phyloP scores from a whole-genome alignment of 30 jellyfish, hydroid and myxozoan species.

The Phacellophora camtschatica region DNA sequence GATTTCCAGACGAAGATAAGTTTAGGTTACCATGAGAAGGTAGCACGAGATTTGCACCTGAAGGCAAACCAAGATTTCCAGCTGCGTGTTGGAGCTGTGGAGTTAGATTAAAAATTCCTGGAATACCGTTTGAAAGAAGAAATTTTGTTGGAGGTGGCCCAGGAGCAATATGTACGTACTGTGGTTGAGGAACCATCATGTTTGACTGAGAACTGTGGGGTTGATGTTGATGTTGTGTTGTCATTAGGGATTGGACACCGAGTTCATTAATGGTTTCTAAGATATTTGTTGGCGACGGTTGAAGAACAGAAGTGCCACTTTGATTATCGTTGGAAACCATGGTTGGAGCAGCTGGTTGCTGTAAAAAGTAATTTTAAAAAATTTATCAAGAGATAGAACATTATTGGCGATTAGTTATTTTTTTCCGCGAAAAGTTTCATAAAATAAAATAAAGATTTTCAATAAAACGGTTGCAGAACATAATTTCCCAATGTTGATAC shows the following conservation, averaged over 20 bases:
- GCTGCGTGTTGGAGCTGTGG: slow-evolving; percentile 34
- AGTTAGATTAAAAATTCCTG: slow-evolving; percentile 11
- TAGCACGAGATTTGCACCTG: slow-evolving; percentile 10
- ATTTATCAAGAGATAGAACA: too few relatives aligned
- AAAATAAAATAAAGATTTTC: too few relatives aligned
- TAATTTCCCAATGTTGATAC: too few relatives aligned
- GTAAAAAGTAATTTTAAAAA: not conserved
- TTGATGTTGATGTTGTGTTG: slow-evolving; percentile 34
- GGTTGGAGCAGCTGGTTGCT: slow-evolving; percentile 53
- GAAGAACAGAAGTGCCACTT: slow-evolving; percentile 6
- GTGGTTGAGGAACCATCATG: not conserved
- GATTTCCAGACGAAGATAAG: slow-evolving; percentile 14
- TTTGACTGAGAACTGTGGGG: not conserved
- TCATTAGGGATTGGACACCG: not conserved
- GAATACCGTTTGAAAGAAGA: not conserved
- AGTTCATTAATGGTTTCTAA: slow-evolving; percentile 21
- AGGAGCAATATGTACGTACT: slow-evolving; percentile 32
- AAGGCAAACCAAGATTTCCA: slow-evolving; percentile 1
- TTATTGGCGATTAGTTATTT: too few relatives aligned
- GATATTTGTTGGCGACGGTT: slow-evolving; percentile 17
- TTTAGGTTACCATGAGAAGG: not conserved
- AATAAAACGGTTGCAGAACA: too few relatives aligned
- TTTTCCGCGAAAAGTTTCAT: too few relatives aligned
- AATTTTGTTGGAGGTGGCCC: not conserved
- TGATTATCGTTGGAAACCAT: slow-evolving; percentile 50